phyloP scores from a whole-genome alignment of 2,797 vertebrate species.

The Syndactyla subalaris region DNA sequence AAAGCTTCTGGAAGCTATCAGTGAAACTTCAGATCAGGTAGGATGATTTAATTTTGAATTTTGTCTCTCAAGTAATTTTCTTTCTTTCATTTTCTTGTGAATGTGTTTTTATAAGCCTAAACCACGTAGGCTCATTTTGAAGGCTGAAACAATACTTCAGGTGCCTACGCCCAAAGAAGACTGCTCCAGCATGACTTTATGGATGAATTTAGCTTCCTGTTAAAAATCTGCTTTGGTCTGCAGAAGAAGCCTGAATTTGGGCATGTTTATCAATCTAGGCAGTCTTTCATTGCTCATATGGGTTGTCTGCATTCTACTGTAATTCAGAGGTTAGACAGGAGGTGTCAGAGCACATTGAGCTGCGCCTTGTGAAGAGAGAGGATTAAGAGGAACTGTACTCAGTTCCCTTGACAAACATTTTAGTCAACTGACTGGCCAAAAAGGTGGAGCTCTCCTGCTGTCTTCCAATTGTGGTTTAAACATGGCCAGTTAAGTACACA shows the following conservation, averaged over 20 bases:
- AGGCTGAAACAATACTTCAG: neutral
- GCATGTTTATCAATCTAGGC: neutral
- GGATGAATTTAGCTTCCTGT: neutral
- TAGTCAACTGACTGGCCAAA: neutral
- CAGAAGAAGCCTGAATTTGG: neutral
- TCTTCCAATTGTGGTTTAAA: neutral
- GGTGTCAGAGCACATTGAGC: neutral
- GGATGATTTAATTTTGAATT: neutral
- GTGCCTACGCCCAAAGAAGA: neutral
- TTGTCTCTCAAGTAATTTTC: neutral
- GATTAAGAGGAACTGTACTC: neutral
- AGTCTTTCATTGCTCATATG: neutral
- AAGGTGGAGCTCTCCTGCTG: neutral
- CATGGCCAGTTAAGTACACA: neutral
- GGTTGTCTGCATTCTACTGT: neutral
- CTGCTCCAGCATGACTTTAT: neutral
- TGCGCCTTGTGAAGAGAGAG: neutral
- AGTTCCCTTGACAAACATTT: neutral
- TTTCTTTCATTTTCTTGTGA: neutral
- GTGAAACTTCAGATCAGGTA: slow-evolving; percentile 90
- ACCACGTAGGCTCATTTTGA: neutral
- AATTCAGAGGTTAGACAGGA: neutral
- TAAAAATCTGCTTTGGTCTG: neutral
- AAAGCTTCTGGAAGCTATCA: slow-evolving; percentile 92
- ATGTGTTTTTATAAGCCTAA: neutral